Percentiles rank a stretch among this genome's conserved stretches.
phyloP scores from a whole-genome alignment of 1,140 invertebrate genomes.

The Drosophila ironensis region DNA sequence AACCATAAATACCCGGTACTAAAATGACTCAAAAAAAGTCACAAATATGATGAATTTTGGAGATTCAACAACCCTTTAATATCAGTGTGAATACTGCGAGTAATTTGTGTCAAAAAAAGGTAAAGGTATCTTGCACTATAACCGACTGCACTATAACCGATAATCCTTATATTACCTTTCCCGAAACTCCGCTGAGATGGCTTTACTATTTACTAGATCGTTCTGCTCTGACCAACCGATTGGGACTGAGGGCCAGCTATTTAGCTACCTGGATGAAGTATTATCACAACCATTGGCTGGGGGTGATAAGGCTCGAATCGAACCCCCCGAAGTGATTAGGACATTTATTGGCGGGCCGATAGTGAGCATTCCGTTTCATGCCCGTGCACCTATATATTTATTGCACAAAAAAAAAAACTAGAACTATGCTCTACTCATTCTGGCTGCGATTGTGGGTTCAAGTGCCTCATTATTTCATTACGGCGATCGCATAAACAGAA shows the following conservation, averaged over 20 bases:
- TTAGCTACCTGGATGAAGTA: slow-evolving; percentile 24
- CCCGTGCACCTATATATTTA: slow-evolving; percentile 38
- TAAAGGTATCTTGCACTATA: too few relatives aligned
- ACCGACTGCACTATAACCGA: too few relatives aligned
- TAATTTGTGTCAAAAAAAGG: too few relatives aligned
- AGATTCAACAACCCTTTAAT: too few relatives aligned
- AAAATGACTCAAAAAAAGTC: too few relatives aligned
- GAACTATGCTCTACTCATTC: slow-evolving; percentile 20
- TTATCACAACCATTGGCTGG: slow-evolving; percentile 33
- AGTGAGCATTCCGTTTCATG: slow-evolving; percentile 11
- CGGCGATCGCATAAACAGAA: slow-evolving; percentile 28
- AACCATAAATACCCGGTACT: too few relatives aligned
- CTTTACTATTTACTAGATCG: slow-evolving; percentile 12
- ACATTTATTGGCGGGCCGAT: slow-evolving; percentile 55
- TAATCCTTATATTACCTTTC: slow-evolving; percentile 11
- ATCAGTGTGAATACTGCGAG: too few relatives aligned
- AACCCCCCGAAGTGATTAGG: slow-evolving; percentile 47
- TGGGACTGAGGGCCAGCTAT: slow-evolving; percentile 31
- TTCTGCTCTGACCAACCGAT: slow-evolving; percentile 32
- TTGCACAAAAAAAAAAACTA: slow-evolving; percentile 3
- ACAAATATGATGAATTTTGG: too few relatives aligned
- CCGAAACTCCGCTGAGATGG: not conserved
- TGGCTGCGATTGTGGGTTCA: not conserved
- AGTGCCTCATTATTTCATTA: slow-evolving; percentile 47
- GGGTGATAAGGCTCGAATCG: slow-evolving; percentile 43